A percentile compares a stretch with the other conserved stretches of the same genome.
phyloP scores from a whole-genome alignment of 2,888 invertebrate species.

The Tipula vernalis region DNA sequence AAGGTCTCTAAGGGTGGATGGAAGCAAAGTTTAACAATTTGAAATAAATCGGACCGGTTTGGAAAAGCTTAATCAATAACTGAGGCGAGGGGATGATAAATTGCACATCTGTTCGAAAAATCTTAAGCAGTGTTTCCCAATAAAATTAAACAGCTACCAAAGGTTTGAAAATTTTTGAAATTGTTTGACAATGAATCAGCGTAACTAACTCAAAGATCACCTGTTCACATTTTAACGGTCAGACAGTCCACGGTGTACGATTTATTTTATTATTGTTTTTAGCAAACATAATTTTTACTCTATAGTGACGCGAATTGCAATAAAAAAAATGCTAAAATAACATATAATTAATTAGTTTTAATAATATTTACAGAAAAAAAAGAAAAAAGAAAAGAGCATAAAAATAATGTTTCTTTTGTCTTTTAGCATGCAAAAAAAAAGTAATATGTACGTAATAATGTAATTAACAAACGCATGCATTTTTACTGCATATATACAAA shows the following conservation, averaged over 20 bases:
- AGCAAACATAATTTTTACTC: neutral
- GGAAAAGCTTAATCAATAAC: too few species aligned
- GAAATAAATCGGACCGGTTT: too few species aligned
- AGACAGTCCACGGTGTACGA: neutral
- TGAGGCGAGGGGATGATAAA: too few species aligned
- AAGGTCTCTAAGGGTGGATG: too few species aligned
- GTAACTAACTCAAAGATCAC: neutral
- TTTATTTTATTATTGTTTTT: neutral
- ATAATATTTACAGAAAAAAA: neutral
- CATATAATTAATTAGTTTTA: neutral
- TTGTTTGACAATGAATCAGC: neutral
- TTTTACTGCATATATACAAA: neutral
- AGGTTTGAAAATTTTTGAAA: neutral
- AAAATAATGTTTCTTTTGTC: neutral
- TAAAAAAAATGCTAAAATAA: neutral
- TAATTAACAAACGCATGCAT: conserved; percentile 4
- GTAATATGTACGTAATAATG: neutral
- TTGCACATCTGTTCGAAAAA: too few species aligned
- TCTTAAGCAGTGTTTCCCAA: too few species aligned
- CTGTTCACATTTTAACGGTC: neutral
- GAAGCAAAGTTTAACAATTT: too few species aligned
- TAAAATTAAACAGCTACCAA: neutral
- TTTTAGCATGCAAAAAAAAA: neutral
- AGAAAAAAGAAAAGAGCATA: neutral
- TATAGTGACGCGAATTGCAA: neutral